These are phyloP conservation scores for Andrena chrysosceles DNA, from an alignment of 2,888 invertebrate species.

Conservation along the genomic window DNA sequence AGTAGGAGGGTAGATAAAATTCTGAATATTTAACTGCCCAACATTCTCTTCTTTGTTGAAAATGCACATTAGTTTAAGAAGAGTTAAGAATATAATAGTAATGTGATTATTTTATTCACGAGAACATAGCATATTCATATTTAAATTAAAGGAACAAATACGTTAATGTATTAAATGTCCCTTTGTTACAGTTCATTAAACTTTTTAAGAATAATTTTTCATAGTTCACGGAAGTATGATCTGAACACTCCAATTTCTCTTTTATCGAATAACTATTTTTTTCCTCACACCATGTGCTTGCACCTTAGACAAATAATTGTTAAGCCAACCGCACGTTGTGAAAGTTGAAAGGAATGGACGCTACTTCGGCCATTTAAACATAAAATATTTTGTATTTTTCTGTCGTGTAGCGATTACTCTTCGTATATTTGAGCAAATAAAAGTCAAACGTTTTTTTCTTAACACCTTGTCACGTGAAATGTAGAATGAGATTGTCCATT, in stretches of 20 bases:
- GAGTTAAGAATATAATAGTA: too few species aligned
- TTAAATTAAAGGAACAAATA: too few species aligned
- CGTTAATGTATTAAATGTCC: too few species aligned
- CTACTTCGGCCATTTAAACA: not conserved
- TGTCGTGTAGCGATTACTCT: too few species aligned
- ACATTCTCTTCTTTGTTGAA: not conserved
- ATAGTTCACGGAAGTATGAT: not conserved
- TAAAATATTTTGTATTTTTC: not conserved
- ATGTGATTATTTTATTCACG: too few species aligned
- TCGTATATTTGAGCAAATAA: too few species aligned
- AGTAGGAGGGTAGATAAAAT: not conserved
- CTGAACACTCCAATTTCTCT: not conserved
- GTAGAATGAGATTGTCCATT: not conserved
- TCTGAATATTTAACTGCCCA: not conserved
- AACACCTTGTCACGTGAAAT: not conserved
- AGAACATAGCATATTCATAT: too few species aligned
- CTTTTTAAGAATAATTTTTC: not conserved
- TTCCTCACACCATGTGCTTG: too few species aligned
- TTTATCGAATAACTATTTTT: constrained; percentile 1
- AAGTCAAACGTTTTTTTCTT: too few species aligned
- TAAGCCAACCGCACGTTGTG: too few species aligned
- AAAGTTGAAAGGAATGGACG: not conserved
- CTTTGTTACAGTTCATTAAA: not conserved
- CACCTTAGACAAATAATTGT: too few species aligned
- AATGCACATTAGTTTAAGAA: too few species aligned